These are phyloP conservation scores for Anser cygnoides DNA, from an alignment of 2,113 vertebrate species.

Conservation along the genomic window DNA sequence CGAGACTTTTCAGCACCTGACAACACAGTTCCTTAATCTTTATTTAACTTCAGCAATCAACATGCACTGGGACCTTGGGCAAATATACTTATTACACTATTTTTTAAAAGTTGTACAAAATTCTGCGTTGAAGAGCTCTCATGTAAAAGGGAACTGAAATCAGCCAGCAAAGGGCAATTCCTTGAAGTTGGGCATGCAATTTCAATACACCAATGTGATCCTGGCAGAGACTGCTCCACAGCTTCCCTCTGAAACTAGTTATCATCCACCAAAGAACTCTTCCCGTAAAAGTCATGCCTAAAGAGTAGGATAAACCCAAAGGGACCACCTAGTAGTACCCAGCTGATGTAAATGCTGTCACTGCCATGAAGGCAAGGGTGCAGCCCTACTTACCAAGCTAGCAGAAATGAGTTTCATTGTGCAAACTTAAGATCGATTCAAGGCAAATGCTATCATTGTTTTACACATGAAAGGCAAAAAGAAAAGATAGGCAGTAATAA, in stretches of 20 bases:
- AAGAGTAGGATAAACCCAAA: rapidly evolving
- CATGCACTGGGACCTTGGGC: neutral
- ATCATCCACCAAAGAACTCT: neutral
- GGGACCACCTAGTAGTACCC: neutral
- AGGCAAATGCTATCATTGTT: neutral
- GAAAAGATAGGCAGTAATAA: neutral
- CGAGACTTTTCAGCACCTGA: neutral
- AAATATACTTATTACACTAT: neutral
- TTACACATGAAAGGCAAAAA: neutral
- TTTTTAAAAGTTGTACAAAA: neutral
- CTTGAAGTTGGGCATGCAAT: neutral
- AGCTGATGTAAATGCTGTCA: neutral
- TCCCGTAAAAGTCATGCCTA: neutral
- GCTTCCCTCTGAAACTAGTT: neutral
- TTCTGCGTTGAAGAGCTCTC: neutral
- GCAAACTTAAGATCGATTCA: neutral
- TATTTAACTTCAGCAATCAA: constrained; percentile 32
- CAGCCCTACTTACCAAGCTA: neutral
- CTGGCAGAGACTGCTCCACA: neutral
- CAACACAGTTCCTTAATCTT: constrained; percentile 4
- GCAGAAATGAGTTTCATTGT: neutral
- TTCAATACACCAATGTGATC: neutral
- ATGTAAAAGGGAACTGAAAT: neutral
- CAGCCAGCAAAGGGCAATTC: neutral
- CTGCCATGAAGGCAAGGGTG: neutral